Conservation (phyloP, 2,797 vertebrate genomes). For the Rallus crepitans region DNA sequence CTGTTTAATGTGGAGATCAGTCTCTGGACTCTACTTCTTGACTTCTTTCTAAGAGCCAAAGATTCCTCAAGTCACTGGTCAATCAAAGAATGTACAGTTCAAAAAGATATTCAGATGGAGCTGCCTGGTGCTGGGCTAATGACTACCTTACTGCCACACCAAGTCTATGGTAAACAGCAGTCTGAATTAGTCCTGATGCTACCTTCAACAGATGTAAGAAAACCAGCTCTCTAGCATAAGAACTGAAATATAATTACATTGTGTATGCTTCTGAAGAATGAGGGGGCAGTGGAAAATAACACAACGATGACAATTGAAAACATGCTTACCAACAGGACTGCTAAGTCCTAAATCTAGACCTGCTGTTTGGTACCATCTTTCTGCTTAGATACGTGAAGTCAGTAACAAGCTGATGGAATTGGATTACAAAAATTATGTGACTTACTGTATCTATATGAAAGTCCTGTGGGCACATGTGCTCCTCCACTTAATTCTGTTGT, state of each 20-base stretch:
- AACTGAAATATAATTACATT: neutral
- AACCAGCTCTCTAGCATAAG: neutral
- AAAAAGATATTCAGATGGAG: neutral
- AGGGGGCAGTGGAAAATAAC: neutral
- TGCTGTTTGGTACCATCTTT: neutral
- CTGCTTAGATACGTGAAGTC: neutral
- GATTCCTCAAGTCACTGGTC: neutral
- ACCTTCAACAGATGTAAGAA: neutral
- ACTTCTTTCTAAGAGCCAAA: neutral
- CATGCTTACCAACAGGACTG: neutral
- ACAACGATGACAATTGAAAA: neutral
- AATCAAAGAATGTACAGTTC: neutral
- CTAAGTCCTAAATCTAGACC: neutral
- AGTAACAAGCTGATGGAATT: neutral
- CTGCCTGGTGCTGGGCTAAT: neutral
- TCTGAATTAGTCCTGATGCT: neutral
- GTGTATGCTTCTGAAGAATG: neutral
- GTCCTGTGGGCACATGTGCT: neutral
- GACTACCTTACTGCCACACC: neutral
- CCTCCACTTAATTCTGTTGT: neutral
- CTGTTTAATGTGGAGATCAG: neutral
- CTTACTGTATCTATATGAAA: neutral
- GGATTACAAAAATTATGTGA: neutral
- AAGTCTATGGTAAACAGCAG: neutral
- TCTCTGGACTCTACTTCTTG: neutral